These are phyloP conservation scores for Bryconaethiops microstoma DNA, from an alignment of 2,797 vertebrate species.

Conservation along the genomic window DNA sequence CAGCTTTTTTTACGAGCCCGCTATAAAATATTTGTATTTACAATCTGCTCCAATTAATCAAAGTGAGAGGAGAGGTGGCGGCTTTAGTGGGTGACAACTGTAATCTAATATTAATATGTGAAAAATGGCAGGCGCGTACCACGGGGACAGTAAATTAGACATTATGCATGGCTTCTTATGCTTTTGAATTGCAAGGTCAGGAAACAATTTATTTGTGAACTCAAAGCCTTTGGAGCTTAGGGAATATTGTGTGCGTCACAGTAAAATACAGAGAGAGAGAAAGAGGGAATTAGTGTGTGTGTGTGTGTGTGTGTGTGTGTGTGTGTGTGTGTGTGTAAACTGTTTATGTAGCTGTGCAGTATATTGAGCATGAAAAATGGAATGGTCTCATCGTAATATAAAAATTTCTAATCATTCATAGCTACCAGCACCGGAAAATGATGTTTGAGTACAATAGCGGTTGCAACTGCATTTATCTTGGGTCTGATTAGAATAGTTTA, in stretches of 20 bases:
- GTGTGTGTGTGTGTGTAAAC: slow-evolving; percentile 32
- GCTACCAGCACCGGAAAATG: slow-evolving; percentile 5
- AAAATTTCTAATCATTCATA: slow-evolving; percentile 22
- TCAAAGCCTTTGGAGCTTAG: slow-evolving; percentile 58
- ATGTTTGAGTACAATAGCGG: background rate
- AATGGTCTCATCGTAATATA: slow-evolving; percentile 27
- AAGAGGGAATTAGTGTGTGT: slow-evolving; percentile 40
- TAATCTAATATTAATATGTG: slow-evolving; percentile 96
- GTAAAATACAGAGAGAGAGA: slow-evolving; percentile 41
- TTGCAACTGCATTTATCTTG: slow-evolving; percentile 2
- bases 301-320: slow-evolving; percentile 42
- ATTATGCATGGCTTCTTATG: slow-evolving; percentile 91
- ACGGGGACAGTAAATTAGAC: slow-evolving; percentile 96
- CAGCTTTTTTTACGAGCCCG: slow-evolving; percentile 75
- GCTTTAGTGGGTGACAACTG: slow-evolving; percentile 81
- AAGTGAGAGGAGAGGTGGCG: slow-evolving; percentile 76
- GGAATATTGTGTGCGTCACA: slow-evolving; percentile 48
- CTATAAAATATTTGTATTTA: slow-evolving; percentile 87
- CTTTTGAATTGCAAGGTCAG: slow-evolving; percentile 76
- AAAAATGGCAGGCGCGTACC: slow-evolving; percentile 89
- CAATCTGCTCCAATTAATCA: slow-evolving; percentile 85
- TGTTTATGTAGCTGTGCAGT: slow-evolving; percentile 31
- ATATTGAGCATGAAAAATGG: slow-evolving; percentile 44
- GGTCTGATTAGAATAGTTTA: slow-evolving; percentile 14
- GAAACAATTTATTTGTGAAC: slow-evolving; percentile 82